Evolutionary conservation across 2,888 invertebrate species (phyloP), one percentile per base, ranked within the genome.

Genomic region (Craniophora ligustri): DNA sequence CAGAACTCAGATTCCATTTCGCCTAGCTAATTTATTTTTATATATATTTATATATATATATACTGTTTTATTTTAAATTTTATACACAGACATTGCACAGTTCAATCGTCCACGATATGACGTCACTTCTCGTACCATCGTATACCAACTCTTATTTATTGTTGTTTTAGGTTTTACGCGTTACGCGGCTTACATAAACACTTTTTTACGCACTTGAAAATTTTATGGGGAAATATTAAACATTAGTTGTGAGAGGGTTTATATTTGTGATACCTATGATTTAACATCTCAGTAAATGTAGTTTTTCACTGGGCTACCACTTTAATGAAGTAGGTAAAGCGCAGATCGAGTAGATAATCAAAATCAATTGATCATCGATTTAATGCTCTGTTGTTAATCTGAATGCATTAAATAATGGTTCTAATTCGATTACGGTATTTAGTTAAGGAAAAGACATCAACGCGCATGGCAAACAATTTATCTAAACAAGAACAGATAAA

Each of bases 81-180:
- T 88, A 85, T 91, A 92, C 91, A 86, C 85, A 86, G 78, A 89
- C 89, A 92, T 93, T 93, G 92, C 92, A 93, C 92, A 83, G 85
- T 87, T 86, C 84, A 71, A 79, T 75, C 70, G 85, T 88, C 86
- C 87, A 82, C 84, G 91, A 90, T 90, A 88, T 91, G 89, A 84
- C 72, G 83, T 81, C 85, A 81, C 76, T 73, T 72, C 47, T 50
- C 49, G 36, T 47, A 70, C 60, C 72, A 67, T 77, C 74, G 75
- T 82, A 84, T 79, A 84, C 84, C 85, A 81, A 86, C 82, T 76
- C 73, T 75, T 68, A 36, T 31, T 8, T 13, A 36, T 41, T 42
- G 23, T 34, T 26, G 19, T 44, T 44, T 36, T 8, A 14, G 28
- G 2, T n/a, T 3, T 14, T 30, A n/a, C n/a, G n/a, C n/a, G n/a